A percentile compares a stretch with the other conserved stretches of the same genome.
Evolutionary conservation across 1,140 invertebrate species (phyloP).

Genomic region (Drosophila lowei): DNA sequence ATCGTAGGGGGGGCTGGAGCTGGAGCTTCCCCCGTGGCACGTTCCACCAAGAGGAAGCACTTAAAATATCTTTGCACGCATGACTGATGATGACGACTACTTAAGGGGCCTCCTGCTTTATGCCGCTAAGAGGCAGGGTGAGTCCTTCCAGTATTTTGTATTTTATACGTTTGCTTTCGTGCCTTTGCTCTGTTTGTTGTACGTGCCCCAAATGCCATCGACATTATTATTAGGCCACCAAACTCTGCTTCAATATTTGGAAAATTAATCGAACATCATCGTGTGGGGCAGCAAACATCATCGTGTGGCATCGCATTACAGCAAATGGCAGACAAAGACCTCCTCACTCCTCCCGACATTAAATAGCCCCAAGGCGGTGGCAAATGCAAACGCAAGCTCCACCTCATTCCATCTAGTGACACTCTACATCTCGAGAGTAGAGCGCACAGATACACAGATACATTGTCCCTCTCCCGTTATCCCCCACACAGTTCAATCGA

Average conservation of each 20-base stretch:
- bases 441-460: too few relatives aligned
- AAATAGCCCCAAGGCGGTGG: constrained; percentile 53
- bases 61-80: constrained; percentile 80
- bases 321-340: constrained; percentile 34
- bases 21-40: constrained; percentile 42
- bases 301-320: constrained; percentile 26
- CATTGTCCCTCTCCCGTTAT: neutral
- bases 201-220: constrained; percentile 61
- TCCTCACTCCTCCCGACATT: constrained; percentile 3
- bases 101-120: constrained; percentile 15
- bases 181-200: constrained; percentile 30
- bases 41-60: constrained; percentile 67
- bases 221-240: constrained; percentile 52
- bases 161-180: constrained; percentile 60
- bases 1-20: neutral
- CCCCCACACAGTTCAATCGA: constrained; percentile 15
- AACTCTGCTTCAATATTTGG: constrained; percentile 8
- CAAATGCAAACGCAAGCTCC: constrained; percentile 47
- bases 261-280: constrained; percentile 55
- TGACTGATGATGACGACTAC: constrained; percentile 68
- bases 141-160: constrained; percentile 50
- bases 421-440: too few relatives aligned
- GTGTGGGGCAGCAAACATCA: constrained; percentile 41
- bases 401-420: too few relatives aligned
- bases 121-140: constrained; percentile 15